A percentile compares a stretch with the other conserved stretches of the same genome.
Conservation (phyloP, 2,113 vertebrate genomes). For the Centrocercus urophasianus region DNA sequence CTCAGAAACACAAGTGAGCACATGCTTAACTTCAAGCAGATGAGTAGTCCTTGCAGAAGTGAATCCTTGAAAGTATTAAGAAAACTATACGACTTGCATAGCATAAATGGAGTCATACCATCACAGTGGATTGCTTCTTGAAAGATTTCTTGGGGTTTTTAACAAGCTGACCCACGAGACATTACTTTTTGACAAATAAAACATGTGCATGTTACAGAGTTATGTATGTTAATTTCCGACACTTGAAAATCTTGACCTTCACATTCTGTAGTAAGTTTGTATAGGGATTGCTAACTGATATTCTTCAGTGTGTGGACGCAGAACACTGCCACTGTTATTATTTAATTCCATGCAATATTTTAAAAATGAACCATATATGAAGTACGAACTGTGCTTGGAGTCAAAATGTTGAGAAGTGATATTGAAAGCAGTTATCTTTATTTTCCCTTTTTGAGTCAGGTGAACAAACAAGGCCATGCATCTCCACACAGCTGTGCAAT, state of each 20-base stretch:
- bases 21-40: background rate
- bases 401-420: constrained; percentile 39
- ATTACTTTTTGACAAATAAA: constrained; percentile 63
- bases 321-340: constrained; percentile 33
- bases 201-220: constrained; percentile 60
- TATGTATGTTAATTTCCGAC: constrained; percentile 51
- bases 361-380: background rate
- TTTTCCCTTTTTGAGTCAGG: constrained; percentile 56
- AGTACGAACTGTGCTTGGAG: constrained; percentile 3
- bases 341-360: constrained; percentile 45
- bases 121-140: constrained; percentile 22
- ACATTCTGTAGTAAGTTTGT: background rate
- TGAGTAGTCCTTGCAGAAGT: background rate
- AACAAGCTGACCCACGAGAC: constrained; percentile 42
- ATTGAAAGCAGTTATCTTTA: constrained; percentile 51
- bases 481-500: constrained; percentile 19
- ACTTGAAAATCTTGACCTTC: background rate
- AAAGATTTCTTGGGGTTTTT: constrained; percentile 52
- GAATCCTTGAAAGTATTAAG: constrained; percentile 42
- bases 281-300: background rate
- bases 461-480: constrained; percentile 15
- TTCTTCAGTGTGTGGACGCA: background rate
- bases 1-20: background rate
- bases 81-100: constrained; percentile 35
- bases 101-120: background rate